Conservation (phyloP, 2,888 invertebrate genomes). For the Crossocerus cetratus region DNA sequence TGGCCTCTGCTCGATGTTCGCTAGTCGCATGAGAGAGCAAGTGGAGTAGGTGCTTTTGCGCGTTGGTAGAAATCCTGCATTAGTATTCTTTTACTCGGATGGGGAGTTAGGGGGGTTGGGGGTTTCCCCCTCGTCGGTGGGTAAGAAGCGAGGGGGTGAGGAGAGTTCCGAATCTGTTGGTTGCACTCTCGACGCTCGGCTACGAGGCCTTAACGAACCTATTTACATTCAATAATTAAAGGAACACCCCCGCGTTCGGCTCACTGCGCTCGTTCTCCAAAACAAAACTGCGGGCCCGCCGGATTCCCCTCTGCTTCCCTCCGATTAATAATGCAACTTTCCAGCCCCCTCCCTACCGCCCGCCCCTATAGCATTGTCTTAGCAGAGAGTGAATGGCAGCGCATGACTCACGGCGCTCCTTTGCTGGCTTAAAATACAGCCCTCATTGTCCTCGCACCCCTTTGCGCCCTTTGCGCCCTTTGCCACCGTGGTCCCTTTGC, state of each 20-base stretch:
- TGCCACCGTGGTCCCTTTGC: background rate
- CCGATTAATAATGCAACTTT: conserved; percentile 64
- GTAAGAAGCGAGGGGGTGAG: background rate
- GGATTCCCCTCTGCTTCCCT: conserved; percentile 35
- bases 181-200: conserved; percentile 43
- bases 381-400: conserved; percentile 35
- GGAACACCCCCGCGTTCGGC: conserved; percentile 31
- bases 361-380: conserved; percentile 50
- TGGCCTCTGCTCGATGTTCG: no score
- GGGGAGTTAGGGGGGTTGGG: background rate
- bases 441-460: conserved; percentile 35
- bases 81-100: background rate
- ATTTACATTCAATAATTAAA: conserved; percentile 70
- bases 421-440: conserved; percentile 18
- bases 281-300: conserved; percentile 32
- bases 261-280: conserved; percentile 18
- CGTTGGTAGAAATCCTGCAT: background rate
- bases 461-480: conserved; percentile 12
- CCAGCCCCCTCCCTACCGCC: conserved; percentile 50
- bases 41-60: no score
- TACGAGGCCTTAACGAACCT: conserved; percentile 64
- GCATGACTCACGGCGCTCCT: conserved; percentile 35
- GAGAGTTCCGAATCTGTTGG: conserved; percentile 16
- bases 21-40: no score
- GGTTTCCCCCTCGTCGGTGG: background rate